A percentile compares a stretch with the other conserved stretches of the same genome.
Conservation (phyloP, 1,140 invertebrate species). For the Heliconius eleuchia region DNA sequence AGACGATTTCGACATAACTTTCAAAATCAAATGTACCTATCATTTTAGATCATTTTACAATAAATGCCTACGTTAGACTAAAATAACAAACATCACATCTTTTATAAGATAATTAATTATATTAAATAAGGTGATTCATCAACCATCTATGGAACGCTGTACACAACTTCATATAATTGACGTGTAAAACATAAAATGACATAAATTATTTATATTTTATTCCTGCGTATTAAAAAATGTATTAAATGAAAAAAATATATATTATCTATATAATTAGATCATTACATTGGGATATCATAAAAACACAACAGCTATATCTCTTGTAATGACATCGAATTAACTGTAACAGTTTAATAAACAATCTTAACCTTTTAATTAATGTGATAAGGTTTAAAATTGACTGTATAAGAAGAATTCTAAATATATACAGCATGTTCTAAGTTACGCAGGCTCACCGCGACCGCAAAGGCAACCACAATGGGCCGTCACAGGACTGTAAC, state of each 20-base stretch:
- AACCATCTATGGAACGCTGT: too few species aligned
- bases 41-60: too few species aligned
- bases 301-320: conserved; percentile 27
- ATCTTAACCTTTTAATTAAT: background rate
- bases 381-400: conserved; percentile 8
- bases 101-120: too few species aligned
- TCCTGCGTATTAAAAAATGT: too few species aligned
- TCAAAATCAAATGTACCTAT: too few species aligned
- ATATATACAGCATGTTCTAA: conserved; percentile 48
- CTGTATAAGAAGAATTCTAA: background rate
- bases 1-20: too few species aligned
- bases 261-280: conserved; percentile 31
- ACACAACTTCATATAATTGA: too few species aligned
- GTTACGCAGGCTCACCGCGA: conserved; percentile 44
- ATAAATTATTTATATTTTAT: too few species aligned
- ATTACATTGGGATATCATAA: conserved; percentile 35
- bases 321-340: conserved; percentile 24
- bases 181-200: too few species aligned
- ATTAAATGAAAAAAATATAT: conserved; percentile 6
- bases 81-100: too few species aligned
- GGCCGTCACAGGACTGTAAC: conserved; percentile 41
- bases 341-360: background rate
- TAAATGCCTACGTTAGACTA: too few species aligned
- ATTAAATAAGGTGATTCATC: too few species aligned
- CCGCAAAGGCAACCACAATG: conserved; percentile 44